Evolutionary conservation across 2,888 invertebrate genomes (phyloP).

Genomic region (Tribolium freemani): DNA sequence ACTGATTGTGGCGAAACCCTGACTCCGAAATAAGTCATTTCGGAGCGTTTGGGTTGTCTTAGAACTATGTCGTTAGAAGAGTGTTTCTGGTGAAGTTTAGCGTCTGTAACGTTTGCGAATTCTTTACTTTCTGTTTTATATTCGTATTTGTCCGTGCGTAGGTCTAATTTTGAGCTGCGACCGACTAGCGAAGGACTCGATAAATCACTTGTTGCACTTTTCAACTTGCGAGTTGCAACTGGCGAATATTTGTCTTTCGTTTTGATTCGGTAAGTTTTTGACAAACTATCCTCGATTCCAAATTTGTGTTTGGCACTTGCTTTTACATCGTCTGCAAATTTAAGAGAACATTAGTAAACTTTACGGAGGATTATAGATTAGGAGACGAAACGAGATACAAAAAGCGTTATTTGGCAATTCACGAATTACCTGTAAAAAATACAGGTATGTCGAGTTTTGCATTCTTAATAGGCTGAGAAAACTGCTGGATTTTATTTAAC

Average conservation of each 20-base stretch:
- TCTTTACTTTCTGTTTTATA: constrained; percentile 38
- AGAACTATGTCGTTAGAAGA: constrained; percentile 58
- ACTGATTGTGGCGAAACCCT: constrained; percentile 57
- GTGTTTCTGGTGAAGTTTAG: constrained; percentile 47
- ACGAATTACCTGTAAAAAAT: too few species aligned
- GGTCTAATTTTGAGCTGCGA: constrained; percentile 42
- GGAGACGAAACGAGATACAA: too few species aligned
- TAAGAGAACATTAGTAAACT: neutral
- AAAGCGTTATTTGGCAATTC: too few species aligned
- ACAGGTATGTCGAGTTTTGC: too few species aligned
- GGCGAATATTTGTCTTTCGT: constrained; percentile 27
- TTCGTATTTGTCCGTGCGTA: constrained; percentile 11
- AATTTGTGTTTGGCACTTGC: constrained; percentile 12
- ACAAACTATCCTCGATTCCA: constrained; percentile 18
- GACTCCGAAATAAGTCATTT: constrained; percentile 67
- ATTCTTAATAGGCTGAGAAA: too few species aligned
- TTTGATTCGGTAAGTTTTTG: constrained; percentile 24
- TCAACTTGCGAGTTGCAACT: constrained; percentile 39
- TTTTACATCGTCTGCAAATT: constrained; percentile 20
- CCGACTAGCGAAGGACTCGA: constrained; percentile 63
- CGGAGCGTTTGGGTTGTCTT: constrained; percentile 65
- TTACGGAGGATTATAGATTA: too few species aligned
- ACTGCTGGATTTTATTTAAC: too few species aligned
- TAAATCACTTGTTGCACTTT: constrained; percentile 52
- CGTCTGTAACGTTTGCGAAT: constrained; percentile 46